Evolutionary conservation across 1,140 invertebrate species (phyloP).

Genomic region (Drosophila pectinifera): DNA sequence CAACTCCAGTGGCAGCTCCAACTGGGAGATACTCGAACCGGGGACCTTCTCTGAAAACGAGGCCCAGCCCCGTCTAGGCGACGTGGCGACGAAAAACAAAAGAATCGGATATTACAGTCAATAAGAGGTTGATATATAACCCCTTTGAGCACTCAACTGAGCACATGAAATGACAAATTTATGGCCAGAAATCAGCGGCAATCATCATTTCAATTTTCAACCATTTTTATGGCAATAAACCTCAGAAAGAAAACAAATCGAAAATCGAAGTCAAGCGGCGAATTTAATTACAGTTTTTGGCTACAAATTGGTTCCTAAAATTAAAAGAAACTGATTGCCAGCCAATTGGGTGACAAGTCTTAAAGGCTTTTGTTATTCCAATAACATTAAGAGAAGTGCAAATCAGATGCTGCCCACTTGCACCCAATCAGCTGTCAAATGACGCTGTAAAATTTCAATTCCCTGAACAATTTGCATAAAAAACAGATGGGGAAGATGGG

Average conservation of each 20-base stretch:
- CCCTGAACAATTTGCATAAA: conserved; percentile 61
- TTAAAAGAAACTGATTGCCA: neutral
- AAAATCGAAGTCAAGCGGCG: conserved; percentile 6
- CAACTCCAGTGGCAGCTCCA: conserved; percentile 58
- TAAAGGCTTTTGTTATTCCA: neutral
- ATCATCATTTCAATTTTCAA: conserved; percentile 40
- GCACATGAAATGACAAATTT: conserved; percentile 44
- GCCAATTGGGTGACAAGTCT: neutral
- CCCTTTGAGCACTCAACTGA: conserved; percentile 27
- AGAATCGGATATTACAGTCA: conserved; percentile 30
- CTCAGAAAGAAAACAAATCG: neutral
- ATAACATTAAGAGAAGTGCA: neutral
- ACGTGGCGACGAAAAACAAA: conserved; percentile 55
- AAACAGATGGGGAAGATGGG: conserved; percentile 6
- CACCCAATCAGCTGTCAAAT: conserved; percentile 30
- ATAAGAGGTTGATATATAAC: conserved; percentile 37
- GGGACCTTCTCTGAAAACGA: conserved; percentile 18
- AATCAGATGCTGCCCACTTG: neutral
- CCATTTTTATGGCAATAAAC: conserved; percentile 38
- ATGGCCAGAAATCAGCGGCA: conserved; percentile 46
- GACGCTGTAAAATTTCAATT: conserved; percentile 52
- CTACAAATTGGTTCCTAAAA: neutral
- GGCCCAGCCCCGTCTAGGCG: conserved; percentile 64
- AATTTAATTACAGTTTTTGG: conserved; percentile 12
- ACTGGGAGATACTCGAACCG: conserved; percentile 20